Conservation (phyloP, 35 echinoderm and acorn worm genomes). For the Chiridota heheva region DNA sequence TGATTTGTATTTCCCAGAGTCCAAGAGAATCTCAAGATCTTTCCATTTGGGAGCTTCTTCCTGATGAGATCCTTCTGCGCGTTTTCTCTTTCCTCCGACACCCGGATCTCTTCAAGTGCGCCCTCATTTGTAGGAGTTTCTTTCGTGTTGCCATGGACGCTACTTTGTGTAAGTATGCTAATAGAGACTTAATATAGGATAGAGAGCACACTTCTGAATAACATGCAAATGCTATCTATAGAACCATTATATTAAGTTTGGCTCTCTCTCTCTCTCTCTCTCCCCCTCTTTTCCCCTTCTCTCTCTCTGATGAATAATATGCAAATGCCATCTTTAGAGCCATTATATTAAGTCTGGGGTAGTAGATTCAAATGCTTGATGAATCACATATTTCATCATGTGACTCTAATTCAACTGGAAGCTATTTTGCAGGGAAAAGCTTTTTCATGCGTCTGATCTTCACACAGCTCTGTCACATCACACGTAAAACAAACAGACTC, state of each 20-base stretch:
- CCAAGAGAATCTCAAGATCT: constrained; percentile 55
- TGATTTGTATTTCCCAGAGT: constrained; percentile 51
- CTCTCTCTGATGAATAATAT: too few species aligned
- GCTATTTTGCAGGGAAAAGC: too few species aligned
- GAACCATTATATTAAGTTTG: neutral
- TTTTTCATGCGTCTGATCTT: too few species aligned
- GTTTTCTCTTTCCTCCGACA: constrained; percentile 75
- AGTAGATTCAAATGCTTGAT: too few species aligned
- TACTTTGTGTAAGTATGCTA: constrained; percentile 70
- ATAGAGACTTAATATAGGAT: neutral
- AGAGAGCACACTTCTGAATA: neutral
- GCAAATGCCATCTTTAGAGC: too few species aligned
- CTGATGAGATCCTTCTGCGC: constrained; percentile 84
- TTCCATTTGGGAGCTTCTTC: constrained; percentile 98
- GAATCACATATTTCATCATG: too few species aligned
- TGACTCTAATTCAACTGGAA: too few species aligned
- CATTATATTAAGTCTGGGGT: too few species aligned
- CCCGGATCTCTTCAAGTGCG: constrained; percentile 40
- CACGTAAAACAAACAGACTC: too few species aligned
- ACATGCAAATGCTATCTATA: too few species aligned
- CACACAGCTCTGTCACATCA: too few species aligned
- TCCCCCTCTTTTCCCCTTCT: too few species aligned
- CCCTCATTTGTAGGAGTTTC: constrained; percentile 62
- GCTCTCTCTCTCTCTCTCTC: neutral
- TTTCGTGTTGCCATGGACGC: constrained; percentile 82